These are phyloP conservation scores for Pteria penguin DNA, from an alignment of 2,888 invertebrate genomes.

Conservation along the genomic window DNA sequence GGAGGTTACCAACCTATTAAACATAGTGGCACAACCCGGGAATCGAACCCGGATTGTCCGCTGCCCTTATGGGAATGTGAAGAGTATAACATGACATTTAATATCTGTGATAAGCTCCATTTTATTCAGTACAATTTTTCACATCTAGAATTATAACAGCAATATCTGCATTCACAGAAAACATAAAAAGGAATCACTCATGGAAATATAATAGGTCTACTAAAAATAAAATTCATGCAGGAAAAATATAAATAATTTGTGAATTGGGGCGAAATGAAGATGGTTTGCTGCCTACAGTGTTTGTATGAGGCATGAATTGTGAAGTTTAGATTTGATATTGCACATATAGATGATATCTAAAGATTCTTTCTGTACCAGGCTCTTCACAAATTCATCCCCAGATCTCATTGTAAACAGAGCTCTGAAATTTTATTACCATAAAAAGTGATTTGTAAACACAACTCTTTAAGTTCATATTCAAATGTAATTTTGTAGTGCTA, in stretches of 20 bases:
- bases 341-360: no score
- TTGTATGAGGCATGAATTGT: neutral
- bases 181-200: neutral
- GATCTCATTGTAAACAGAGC: no score
- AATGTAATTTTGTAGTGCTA: no score
- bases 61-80: no score
- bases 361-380: no score
- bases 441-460: no score
- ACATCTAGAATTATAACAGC: constrained; percentile 9
- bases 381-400: no score
- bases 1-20: no score
- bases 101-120: constrained; percentile 13
- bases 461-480: no score
- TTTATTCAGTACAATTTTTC: neutral
- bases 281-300: neutral
- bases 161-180: neutral
- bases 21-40: no score
- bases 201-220: neutral
- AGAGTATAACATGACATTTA: neutral
- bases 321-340: neutral
- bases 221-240: neutral
- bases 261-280: neutral
- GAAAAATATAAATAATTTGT: neutral
- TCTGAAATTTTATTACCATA: no score
- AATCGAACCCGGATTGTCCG: no score